These are phyloP conservation scores for Hofmannophila pseudospretella DNA, from an alignment of 2,888 invertebrate species.

Conservation along the genomic window DNA sequence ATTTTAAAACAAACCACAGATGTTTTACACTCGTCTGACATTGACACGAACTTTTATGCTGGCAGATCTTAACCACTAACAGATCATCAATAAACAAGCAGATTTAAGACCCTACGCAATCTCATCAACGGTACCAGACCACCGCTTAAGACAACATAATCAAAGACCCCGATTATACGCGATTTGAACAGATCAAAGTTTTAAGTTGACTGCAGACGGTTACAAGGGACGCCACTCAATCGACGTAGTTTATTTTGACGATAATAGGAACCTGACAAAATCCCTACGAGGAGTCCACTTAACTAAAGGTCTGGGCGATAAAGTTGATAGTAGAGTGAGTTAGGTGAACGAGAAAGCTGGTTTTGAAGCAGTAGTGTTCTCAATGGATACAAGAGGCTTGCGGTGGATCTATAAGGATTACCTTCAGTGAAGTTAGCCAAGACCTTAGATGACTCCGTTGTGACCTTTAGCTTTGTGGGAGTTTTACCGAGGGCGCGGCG, in stretches of 20 bases:
- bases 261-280: constrained; percentile 14
- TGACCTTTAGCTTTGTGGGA: constrained; percentile 16
- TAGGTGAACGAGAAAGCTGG: constrained; percentile 8
- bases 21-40: too few species aligned
- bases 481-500: background rate
- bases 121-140: background rate
- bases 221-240: constrained; percentile 16
- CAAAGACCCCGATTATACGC: constrained; percentile 24
- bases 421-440: constrained; percentile 27
- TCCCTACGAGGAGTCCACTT: background rate
- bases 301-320: constrained; percentile 12
- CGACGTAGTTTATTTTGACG: constrained; percentile 22
- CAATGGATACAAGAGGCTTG: constrained; percentile 34
- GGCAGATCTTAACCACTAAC: too few species aligned
- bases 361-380: constrained; percentile 16
- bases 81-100: too few species aligned
- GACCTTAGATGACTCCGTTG: constrained; percentile 18
- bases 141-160: constrained; percentile 17
- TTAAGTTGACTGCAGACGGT: constrained; percentile 25
- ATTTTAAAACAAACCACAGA: too few species aligned
- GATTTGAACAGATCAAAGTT: constrained; percentile 33
- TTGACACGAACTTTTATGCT: too few species aligned
- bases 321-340: constrained; percentile 8
- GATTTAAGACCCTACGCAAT: background rate
- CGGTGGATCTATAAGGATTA: constrained; percentile 38